phyloP scores from a whole-genome alignment of 2,113 vertebrate genomes.

The Anolis sagrei region DNA sequence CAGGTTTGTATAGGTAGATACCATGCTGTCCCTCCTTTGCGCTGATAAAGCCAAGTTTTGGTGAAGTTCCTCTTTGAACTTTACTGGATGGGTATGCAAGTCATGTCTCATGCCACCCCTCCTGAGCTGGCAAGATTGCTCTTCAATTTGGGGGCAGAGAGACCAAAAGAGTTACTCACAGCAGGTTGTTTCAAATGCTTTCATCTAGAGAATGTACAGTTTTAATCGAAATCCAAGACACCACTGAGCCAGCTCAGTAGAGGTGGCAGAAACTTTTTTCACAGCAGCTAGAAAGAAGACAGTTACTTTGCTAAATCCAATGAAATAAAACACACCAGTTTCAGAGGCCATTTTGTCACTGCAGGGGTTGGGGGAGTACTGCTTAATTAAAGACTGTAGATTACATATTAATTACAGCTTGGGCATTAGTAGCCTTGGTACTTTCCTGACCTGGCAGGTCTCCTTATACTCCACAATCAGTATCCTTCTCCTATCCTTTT shows the following conservation, averaged over 20 bases:
- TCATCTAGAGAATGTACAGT: not conserved
- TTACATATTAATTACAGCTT: conserved; percentile 37
- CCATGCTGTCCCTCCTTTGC: not conserved
- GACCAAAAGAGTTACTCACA: not conserved
- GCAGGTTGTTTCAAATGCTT: not conserved
- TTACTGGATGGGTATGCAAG: not conserved
- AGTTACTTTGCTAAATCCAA: conserved; percentile 12
- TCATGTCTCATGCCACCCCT: not conserved
- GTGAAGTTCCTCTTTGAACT: not conserved
- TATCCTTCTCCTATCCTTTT: conserved; percentile 42
- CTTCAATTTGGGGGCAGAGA: not conserved
- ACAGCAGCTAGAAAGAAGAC: not conserved
- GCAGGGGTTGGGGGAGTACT: conserved; percentile 32
- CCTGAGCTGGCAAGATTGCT: not conserved
- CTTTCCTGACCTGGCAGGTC: not conserved
- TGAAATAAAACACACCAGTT: conserved; percentile 34
- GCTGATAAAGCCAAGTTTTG: not conserved
- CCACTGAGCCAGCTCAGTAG: not conserved
- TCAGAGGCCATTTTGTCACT: conserved; percentile 50
- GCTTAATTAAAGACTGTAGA: conserved; percentile 53
- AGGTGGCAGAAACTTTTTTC: not conserved
- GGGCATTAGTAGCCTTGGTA: not conserved
- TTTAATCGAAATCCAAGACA: not conserved
- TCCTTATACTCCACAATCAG: conserved; percentile 17
- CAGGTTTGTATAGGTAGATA: too few species aligned